A percentile compares a stretch with the other conserved stretches of the same genome.
phyloP scores from a whole-genome alignment of 2,113 vertebrate species.

The Siniperca knerii region DNA sequence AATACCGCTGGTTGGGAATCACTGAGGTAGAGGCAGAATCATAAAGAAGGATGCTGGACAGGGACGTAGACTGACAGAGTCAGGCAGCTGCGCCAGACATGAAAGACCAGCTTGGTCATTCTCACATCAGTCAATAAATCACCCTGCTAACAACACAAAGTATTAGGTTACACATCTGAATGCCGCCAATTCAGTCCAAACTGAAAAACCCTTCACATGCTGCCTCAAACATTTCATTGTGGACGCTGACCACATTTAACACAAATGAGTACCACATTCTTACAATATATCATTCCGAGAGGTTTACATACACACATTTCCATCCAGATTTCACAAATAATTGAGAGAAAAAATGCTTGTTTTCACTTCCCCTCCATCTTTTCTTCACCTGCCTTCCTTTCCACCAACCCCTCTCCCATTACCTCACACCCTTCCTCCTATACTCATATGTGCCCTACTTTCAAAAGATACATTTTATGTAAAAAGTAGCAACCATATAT shows the following conservation, averaged over 20 bases:
- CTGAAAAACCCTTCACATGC: conserved; percentile 12
- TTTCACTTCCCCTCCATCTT: neutral
- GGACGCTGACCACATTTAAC: conserved; percentile 23
- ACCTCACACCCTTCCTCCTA: neutral
- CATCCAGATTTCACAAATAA: neutral
- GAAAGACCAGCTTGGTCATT: conserved; percentile 37
- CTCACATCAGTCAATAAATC: conserved; percentile 65
- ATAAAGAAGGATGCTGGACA: conserved; percentile 28
- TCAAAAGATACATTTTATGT: neutral
- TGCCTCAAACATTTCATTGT: conserved; percentile 21
- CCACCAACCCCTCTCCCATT: neutral
- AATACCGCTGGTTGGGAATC: neutral
- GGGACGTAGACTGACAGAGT: conserved; percentile 49
- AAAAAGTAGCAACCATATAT: neutral
- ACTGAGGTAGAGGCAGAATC: conserved; percentile 2
- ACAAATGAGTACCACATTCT: conserved; percentile 14
- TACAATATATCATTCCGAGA: conserved; percentile 7
- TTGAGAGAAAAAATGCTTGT: neutral
- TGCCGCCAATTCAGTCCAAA: neutral
- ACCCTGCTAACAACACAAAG: conserved; percentile 53
- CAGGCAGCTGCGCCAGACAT: conserved; percentile 63
- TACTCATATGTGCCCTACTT: neutral
- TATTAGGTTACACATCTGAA: conserved; percentile 46
- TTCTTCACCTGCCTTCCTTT: neutral
- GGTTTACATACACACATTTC: neutral